Evolutionary conservation across 2,113 vertebrate genomes (phyloP).

Genomic region (Takifugu bimaculatus): DNA sequence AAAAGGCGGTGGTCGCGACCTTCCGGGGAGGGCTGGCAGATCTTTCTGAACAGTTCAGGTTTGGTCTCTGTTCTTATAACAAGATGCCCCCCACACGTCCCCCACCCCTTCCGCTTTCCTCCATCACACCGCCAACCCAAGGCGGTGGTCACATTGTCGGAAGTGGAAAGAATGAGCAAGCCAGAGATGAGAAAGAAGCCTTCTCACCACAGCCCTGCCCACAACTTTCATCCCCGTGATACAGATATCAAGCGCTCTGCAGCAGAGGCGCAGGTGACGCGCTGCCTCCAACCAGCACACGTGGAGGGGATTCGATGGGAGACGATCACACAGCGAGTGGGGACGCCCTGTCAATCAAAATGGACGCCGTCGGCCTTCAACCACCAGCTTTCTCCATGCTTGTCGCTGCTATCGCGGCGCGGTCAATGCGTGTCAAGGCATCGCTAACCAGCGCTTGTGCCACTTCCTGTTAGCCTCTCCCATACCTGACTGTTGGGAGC

Average conservation of each 20-base stretch:
- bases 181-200: neutral
- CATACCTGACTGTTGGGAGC: too few species aligned
- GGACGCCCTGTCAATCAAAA: too few species aligned
- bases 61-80: conserved; percentile 33
- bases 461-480: too few species aligned
- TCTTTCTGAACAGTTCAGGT: conserved; percentile 1
- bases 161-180: neutral
- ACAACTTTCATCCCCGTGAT: neutral
- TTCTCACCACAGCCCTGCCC: neutral
- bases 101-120: neutral
- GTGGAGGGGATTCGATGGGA: too few species aligned
- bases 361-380: too few species aligned
- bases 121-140: neutral
- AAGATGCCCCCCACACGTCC: neutral
- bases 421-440: too few species aligned
- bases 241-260: neutral
- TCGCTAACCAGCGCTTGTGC: too few species aligned
- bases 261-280: neutral
- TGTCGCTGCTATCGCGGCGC: too few species aligned
- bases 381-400: too few species aligned
- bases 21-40: neutral
- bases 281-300: neutral
- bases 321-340: too few species aligned
- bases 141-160: neutral
- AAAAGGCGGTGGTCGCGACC: too few species aligned